Base-by-base conservation (phyloP, 2,113 vertebrate species). In the Amphiprion percula region DNA sequence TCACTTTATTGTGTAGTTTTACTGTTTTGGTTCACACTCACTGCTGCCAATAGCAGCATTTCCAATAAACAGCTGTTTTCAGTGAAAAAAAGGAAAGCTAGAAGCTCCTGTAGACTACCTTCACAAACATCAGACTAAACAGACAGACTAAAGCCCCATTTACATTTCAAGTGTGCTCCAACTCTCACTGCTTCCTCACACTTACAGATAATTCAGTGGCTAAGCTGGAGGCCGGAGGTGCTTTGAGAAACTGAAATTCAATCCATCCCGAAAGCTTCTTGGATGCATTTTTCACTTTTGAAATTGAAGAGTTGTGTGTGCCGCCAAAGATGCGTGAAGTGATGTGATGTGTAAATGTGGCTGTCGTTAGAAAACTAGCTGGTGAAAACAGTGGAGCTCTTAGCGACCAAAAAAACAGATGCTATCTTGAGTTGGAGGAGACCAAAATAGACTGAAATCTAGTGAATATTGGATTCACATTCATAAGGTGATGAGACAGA, bases 251-350 rank as follows among this genome's bases (percentile, higher is more conserved):
- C 23, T 2, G 24, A 55, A 26, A 14, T 14, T 24, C 5, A 54
- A 24, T 54, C 30, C 37, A 21, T 10, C 53, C 37, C 33, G n/a
- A 68, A 16, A 55, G 37, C 53, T 56, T 56, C 33, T 56, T 55
- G 53, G 53, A 68, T 56, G 39, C 21, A 46, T 56, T 68, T 30
- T 11, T 37, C 19, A 53, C 5, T 52, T 66, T 23, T 67, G 64
- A 65, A 28, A 5, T 16, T 39, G 4, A 53, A 53, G 15, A 49
- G 30, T 30, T 53, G 47, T 30, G 21, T 12, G 30, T 53, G 47
- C 30, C 53, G 64, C 30, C 50, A 19, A 37, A 37, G 64, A 67
- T 39, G 49, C 65, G 54, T 52, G 63, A 14, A 66, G 28, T 47
- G 15, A 65, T 1, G 52, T 14, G 5, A 24, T 24, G 26, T 59